Evolutionary conservation across 1,140 invertebrate genomes (phyloP), one percentile per base, ranked within the genome.

Genomic region (Neodiprion lecontei): DNA sequence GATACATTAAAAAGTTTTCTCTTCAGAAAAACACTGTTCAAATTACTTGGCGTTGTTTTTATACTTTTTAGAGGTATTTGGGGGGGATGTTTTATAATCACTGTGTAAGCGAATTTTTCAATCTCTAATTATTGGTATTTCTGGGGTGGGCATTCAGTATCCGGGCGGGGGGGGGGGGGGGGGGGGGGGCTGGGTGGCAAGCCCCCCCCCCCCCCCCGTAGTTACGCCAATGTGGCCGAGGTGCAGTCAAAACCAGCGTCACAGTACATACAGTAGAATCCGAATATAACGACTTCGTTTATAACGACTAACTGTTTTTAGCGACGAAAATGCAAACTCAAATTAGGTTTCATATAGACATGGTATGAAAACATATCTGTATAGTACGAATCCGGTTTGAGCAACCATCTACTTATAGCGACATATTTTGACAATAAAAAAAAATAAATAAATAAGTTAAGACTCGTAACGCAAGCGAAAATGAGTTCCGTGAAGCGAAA

Each of bases 221-320:
- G 17, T 17, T 17, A 17, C 17, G 17, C 17, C 17, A 17, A 17
- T 17, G 17, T 17, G 17, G 17, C 17, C 17, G 17, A 17, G 17
- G 17, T 17, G 17, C 17, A 17, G 17, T 17, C 17, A 17, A 17
- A 17, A 17, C 17, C 17, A 17, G 17, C 17, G 17, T 17, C 17
- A 17, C 17, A 17, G 17, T 17, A 17, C 17, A 17, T 17, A 17
- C 17, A 17, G 17, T 17, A 17, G 17, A 17, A 17, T 17, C 17
- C 17, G 17, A 17, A 17, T 17, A 17, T 17, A 17, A 17, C 17
- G 17, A 17, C 17, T 17, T 17, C 17, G 17, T 17, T 17, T 17
- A 17, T 17, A 17, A 17, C 17, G 17, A 75, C 66, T 88, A 89
- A 83, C 88, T 88, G 88, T 89, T 88, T 83, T 88, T 86, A 86